phyloP scores from a whole-genome alignment of 1,140 invertebrate genomes.

The Anastatus disparis region DNA sequence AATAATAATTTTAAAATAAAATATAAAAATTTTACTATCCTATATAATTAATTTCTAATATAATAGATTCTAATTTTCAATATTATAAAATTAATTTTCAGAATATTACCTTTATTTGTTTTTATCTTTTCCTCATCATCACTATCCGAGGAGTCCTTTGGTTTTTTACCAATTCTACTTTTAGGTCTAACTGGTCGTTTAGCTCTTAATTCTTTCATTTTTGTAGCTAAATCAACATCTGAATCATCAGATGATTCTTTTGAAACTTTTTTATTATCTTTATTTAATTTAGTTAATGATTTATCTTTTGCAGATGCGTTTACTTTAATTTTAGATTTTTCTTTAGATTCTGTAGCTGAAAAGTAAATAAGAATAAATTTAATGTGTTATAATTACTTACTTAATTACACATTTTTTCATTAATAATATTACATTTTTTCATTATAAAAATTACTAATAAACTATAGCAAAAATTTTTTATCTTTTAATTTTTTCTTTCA shows the following conservation, averaged over 20 bases:
- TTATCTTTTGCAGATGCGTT: slow-evolving; percentile 1
- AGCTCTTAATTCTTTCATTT: slow-evolving; percentile 1
- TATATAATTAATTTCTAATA: neutral
- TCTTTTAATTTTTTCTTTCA: too few species aligned
- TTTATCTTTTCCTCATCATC: slow-evolving; percentile 15
- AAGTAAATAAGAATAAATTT: too few species aligned
- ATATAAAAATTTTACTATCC: neutral
- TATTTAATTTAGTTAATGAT: neutral
- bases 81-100: neutral
- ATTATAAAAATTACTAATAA: too few species aligned
- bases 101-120: slow-evolving; percentile 5
- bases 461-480: too few species aligned
- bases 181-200: neutral
- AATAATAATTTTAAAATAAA: neutral
- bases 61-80: neutral
- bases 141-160: slow-evolving; percentile 17
- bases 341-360: neutral
- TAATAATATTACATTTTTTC: too few species aligned
- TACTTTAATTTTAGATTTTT: neutral
- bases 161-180: neutral
- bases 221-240: slow-evolving; percentile 1
- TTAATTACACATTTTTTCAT: too few species aligned
- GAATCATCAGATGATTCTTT: slow-evolving; percentile 11
- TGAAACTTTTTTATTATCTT: neutral
- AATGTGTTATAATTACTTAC: too few species aligned